Evolutionary conservation across 1,140 invertebrate species (phyloP).

Genomic region (Lordiphosa clarofinis): DNA sequence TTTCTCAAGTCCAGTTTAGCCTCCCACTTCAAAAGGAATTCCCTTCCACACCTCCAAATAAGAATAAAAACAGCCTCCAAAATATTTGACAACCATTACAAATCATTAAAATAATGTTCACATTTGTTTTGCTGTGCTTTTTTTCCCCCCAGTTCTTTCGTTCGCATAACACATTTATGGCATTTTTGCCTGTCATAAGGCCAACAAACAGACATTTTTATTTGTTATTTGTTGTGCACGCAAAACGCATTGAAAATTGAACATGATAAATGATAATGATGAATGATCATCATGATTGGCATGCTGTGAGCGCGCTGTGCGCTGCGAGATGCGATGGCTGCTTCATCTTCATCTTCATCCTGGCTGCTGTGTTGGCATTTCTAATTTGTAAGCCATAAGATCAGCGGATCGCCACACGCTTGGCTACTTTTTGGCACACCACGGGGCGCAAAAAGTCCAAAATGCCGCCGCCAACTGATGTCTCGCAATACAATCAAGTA

Average conservation of each 20-base stretch:
- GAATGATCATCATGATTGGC: constrained; percentile 60
- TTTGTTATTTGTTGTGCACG: constrained; percentile 55
- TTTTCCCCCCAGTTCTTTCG: constrained; percentile 24
- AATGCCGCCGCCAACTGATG: constrained; percentile 56
- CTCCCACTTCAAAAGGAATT: too few relatives aligned
- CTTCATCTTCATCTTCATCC: constrained; percentile 30
- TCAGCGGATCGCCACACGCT: constrained; percentile 62
- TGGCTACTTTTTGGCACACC: constrained; percentile 72
- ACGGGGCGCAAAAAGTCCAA: constrained; percentile 50
- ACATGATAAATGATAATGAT: constrained; percentile 59
- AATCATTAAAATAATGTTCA: constrained; percentile 59
- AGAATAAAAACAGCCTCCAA: constrained; percentile 32
- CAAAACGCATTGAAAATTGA: constrained; percentile 54
- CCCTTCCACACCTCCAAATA: too few relatives aligned
- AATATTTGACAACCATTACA: constrained; percentile 57
- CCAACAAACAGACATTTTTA: constrained; percentile 67
- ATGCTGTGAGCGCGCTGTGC: constrained; percentile 23
- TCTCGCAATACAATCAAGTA: constrained; percentile 44
- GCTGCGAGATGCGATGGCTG: constrained; percentile 41
- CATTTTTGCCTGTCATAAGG: constrained; percentile 60
- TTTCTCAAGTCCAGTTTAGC: too few relatives aligned
- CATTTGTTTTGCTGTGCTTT: neutral
- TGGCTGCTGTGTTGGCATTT: constrained; percentile 58
- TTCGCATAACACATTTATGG: constrained; percentile 50
- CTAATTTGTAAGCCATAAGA: constrained; percentile 68